Percentiles rank a stretch among this genome's conserved stretches.
Conservation (phyloP, 2,888 invertebrate species). For the Drosophila merina region DNA sequence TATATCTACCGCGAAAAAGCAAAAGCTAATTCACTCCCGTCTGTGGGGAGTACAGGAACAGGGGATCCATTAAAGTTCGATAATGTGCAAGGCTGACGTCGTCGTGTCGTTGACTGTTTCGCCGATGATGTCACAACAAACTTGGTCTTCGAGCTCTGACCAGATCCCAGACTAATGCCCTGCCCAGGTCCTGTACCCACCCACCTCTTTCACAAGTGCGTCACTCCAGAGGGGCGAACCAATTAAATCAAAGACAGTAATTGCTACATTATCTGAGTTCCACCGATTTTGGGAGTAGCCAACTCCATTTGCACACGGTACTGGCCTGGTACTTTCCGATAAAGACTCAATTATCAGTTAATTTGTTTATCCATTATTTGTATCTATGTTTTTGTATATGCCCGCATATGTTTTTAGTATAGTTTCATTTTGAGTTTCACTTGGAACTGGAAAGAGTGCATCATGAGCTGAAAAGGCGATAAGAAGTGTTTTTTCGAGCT, state of each 20-base stretch:
- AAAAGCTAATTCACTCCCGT: conserved; percentile 71
- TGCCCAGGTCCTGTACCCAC: conserved; percentile 23
- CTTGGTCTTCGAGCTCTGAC: conserved; percentile 27
- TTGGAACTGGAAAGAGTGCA: conserved; percentile 19
- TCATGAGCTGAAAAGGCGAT: conserved; percentile 16
- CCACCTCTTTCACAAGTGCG: conserved; percentile 11
- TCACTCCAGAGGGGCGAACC: conserved; percentile 49
- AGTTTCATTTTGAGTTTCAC: conserved; percentile 4
- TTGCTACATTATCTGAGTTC: conserved; percentile 61
- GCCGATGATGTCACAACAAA: conserved; percentile 64
- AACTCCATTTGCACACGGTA: conserved; percentile 27
- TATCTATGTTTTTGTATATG: conserved; percentile 7
- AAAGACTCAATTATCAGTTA: conserved; percentile 51
- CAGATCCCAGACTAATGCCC: conserved; percentile 15
- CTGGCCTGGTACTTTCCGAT: conserved; percentile 46
- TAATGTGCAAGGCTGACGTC: conserved; percentile 68
- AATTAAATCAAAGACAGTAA: conserved; percentile 73
- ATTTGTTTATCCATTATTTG: conserved; percentile 52
- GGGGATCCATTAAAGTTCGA: conserved; percentile 76
- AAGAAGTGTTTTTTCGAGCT: conserved; percentile 8
- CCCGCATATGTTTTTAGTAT: conserved; percentile 8
- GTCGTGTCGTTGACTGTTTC: conserved; percentile 74
- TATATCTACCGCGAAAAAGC: conserved; percentile 51
- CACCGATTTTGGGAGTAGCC: conserved; percentile 31
- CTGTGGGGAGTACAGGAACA: conserved; percentile 22